Conservation (phyloP, 2,113 vertebrate genomes). For the Heteronetta atricapilla region DNA sequence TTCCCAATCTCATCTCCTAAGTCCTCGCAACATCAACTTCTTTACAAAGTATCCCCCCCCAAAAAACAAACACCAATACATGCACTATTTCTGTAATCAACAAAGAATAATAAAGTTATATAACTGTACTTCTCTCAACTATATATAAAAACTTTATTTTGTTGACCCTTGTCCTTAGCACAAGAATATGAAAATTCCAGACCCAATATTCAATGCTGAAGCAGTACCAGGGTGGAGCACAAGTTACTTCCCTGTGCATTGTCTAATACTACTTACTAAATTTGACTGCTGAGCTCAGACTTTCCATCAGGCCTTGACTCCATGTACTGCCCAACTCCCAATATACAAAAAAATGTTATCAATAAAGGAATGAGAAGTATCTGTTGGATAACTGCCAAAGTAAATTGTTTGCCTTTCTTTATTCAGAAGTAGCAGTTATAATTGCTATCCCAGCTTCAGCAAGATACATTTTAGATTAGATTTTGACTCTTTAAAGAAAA, state of each 20-base stretch:
- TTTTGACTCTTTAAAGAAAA: not conserved
- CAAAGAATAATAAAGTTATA: not conserved
- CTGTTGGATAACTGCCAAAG: not conserved
- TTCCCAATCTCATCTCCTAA: not conserved
- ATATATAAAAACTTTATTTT: not conserved
- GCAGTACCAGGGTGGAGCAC: not conserved
- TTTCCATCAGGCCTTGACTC: not conserved
- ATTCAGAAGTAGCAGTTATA: not conserved
- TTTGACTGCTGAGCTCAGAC: not conserved
- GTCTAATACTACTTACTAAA: not conserved
- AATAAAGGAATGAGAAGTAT: not conserved
- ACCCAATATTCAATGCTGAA: not conserved
- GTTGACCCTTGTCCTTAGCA: not conserved
- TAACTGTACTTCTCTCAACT: not conserved
- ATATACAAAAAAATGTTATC: not conserved
- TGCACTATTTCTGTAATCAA: not conserved
- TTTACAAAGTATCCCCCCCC: not conserved
- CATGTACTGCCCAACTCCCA: not conserved
- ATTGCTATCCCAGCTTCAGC: not conserved
- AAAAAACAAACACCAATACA: not conserved
- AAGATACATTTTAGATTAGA: not conserved
- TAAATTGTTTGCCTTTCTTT: not conserved
- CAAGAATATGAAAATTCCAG: not conserved
- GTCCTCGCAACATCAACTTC: not conserved
- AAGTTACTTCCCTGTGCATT: not conserved